Evolutionary conservation across 2,113 vertebrate species (phyloP), one percentile per base, ranked within the genome.

Genomic region (Opisthocomus hoazin): DNA sequence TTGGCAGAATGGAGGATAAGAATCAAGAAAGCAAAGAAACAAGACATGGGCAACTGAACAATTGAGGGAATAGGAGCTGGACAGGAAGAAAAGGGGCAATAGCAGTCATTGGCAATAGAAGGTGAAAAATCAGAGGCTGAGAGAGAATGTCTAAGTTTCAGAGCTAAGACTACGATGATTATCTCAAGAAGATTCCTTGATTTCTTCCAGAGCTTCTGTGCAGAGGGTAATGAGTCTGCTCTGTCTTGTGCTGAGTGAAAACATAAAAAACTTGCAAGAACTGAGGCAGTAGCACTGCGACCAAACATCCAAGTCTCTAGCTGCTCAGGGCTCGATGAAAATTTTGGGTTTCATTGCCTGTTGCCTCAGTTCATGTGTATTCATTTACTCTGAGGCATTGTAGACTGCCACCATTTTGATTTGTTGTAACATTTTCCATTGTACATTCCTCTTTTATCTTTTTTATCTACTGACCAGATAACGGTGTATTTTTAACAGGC

Each of bases 381-480:
- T 94, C 23, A 83, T 90, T 78, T 74, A 48, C 37, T 57, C n/a
- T 29, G 29, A 89, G 53, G 61, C 73, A 84, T 5, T 79, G 50
- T 32, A 89, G 12, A 79, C 69, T 60, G 56, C 26, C 71, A 73
- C 85, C 56, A 61, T 81, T 95, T 92, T 95, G 56, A 90, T 75
- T 89, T 90, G 71, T 75, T 74, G 43, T 56, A 89, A 68, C 66
- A 78, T 84, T 87, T 94, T 82, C 74, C 50, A 57, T 36, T 94
- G 36, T 61, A 87, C 26, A 34, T 65, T 88, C 46, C 64, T 85
- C 37, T 94, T 93, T 86, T 90, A 88, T 84, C 69, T 94, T 92
- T 86, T 94, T 96, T 89, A 92, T 94, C 86, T 89, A 89, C 78
- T 66, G 92, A 71, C 48, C 32, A 93, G 94, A 69, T 81, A 87